phyloP scores from a whole-genome alignment of 2,797 vertebrate genomes.

The Distichodus sexfasciatus region DNA sequence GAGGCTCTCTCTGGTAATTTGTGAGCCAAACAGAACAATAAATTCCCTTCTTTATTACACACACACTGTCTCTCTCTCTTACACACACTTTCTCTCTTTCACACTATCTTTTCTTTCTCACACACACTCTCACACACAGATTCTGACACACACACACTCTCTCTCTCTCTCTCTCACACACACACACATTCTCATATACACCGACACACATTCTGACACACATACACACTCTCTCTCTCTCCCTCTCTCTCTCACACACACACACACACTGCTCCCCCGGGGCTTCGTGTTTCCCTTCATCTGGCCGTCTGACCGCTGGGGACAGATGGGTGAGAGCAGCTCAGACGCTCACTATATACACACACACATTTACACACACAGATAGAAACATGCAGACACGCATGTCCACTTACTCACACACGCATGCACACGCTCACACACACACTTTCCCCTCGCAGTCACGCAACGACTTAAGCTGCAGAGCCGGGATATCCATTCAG shows the following conservation, averaged over 20 bases:
- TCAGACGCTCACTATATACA: constrained; percentile 1
- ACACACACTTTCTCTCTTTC: too few species aligned
- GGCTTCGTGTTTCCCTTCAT: constrained; percentile 65
- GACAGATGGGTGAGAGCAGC: constrained; percentile 71
- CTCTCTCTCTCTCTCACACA: neutral
- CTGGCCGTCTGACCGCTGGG: constrained; percentile 63
- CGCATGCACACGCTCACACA: constrained; percentile 40
- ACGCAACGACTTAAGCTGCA: too few species aligned
- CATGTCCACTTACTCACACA: constrained; percentile 35
- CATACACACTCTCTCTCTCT: constrained; percentile 23
- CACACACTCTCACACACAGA: neutral
- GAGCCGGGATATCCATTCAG: too few species aligned
- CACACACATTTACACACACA: constrained; percentile 49
- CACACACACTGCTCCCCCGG: constrained; percentile 40
- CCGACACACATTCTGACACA: neutral
- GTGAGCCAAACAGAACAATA: too few species aligned
- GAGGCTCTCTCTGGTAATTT: too few species aligned
- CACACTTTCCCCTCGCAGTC: neutral
- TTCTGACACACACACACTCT: constrained; percentile 5
- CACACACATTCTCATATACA: constrained; percentile 15
- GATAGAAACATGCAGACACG: constrained; percentile 41
- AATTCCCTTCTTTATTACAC: too few species aligned
- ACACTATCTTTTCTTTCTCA: too few species aligned
- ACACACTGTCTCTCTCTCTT: too few species aligned
- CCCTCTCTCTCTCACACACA: constrained; percentile 50